Evolutionary conservation across 2,888 invertebrate genomes (phyloP), one percentile per base, ranked within the genome.

Genomic region (Amorpha juglandis): DNA sequence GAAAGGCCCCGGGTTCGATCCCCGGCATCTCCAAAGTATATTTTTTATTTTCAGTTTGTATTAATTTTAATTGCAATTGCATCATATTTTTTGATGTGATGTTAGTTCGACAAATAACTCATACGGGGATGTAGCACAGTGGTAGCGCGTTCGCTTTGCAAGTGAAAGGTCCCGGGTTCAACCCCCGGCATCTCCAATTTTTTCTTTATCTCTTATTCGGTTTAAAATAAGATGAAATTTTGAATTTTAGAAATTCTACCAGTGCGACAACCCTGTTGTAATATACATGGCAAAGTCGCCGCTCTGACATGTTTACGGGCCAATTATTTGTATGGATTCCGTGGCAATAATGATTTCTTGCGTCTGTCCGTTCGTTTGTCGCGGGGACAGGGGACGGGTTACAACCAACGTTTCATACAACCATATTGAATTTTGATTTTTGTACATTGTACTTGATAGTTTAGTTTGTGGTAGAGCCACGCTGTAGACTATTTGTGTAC

Each of bases 101-200:
- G 12, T 27, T 33, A 53, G 12, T 53, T 53, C 1, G 53, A 14
- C 7, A 6, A 16, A 0, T 7, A 9, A 38, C 16, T 8, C n/a
- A 11, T 11, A 11, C 9, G 94, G 94, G 95, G 97, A 97, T 97
- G 97, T 97, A 98, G 97, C 97, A 98, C 97, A 97, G 97, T 97
- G 98, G 97, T 98, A 97, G 97, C 98, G 97, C 97, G 97, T 97
- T 97, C 97, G 97, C 98, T 98, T 98, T 97, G 97, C 97, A 97
- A 97, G 97, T 97, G 97, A 97, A 97, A 97, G 97, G 97, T 96
- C 97, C 97, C 96, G 97, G 97, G 97, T 97, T 97, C 97, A 96
- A 97, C 97, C 97, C 97, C 97, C 97, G 96, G 97, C 96, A 97
- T 96, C 96, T 96, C 96, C 96, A 96, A 69, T 51, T 75, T 74